A percentile compares a stretch with the other conserved stretches of the same genome.
Evolutionary conservation across 2,113 vertebrate genomes (phyloP).

Genomic region (Tupaia tana): DNA sequence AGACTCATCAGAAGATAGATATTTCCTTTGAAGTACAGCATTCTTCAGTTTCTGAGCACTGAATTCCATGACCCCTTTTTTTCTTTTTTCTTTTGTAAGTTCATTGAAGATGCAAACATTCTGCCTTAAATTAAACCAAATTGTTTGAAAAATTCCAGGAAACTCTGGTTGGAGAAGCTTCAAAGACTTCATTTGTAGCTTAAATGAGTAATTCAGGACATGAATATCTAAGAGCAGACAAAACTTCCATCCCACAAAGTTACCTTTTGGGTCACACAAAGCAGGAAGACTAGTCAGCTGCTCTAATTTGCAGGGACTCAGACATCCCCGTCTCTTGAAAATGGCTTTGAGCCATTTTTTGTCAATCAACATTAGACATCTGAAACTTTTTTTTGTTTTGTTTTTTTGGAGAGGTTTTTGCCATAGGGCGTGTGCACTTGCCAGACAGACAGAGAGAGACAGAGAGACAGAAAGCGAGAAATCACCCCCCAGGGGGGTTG

Average conservation of each 20-base stretch:
- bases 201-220: constrained; percentile 47
- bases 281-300: not conserved
- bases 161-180: constrained; percentile 64
- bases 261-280: not conserved
- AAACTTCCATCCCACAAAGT: not conserved
- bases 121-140: constrained; percentile 72
- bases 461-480: too few species aligned
- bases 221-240: constrained; percentile 58
- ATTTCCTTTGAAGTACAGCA: constrained; percentile 59
- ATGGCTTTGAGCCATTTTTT: constrained; percentile 1
- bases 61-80: constrained; percentile 9
- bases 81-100: not conserved
- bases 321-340: not conserved
- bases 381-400: not conserved
- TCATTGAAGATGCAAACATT: constrained; percentile 65
- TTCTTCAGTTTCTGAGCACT: not conserved
- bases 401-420: too few species aligned
- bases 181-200: constrained; percentile 42
- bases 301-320: not conserved
- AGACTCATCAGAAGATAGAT: not conserved
- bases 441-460: too few species aligned
- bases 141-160: constrained; percentile 73
- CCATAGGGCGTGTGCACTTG: too few species aligned
- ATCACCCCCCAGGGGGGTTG: too few species aligned
- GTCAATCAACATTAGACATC: not conserved